phyloP scores from a whole-genome alignment of 2,888 invertebrate species.

The Isoperla grammatica region DNA sequence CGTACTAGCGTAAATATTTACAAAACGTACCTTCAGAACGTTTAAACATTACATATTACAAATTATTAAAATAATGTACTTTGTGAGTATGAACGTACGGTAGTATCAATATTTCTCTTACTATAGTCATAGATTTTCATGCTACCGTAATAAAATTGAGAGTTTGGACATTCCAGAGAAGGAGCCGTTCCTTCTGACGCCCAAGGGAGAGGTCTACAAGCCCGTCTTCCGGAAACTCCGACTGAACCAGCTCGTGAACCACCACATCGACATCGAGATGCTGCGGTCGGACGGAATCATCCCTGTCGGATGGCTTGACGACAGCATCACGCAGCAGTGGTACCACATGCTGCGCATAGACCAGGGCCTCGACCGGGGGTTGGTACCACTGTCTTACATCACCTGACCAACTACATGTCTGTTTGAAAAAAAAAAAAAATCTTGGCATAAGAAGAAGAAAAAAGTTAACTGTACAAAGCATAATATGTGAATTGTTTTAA shows the following conservation, averaged over 20 bases:
- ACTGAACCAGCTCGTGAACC: slow-evolving; percentile 62
- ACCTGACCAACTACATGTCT: no score
- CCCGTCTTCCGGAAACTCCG: slow-evolving; percentile 58
- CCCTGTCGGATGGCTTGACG: slow-evolving; percentile 61
- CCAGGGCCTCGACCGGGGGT: slow-evolving; percentile 65
- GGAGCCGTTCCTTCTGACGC: slow-evolving; percentile 53
- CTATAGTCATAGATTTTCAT: no score
- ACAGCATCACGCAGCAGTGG: slow-evolving; percentile 63
- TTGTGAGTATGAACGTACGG: no score
- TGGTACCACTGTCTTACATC: no score
- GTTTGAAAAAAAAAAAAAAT: no score
- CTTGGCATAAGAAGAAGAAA: not conserved
- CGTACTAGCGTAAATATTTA: no score
- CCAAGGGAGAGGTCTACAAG: slow-evolving; percentile 55
- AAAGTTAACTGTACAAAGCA: not conserved
- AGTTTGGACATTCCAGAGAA: slow-evolving; percentile 32
- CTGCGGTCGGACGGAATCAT: slow-evolving; percentile 62
- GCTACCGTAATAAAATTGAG: no score
- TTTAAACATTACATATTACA: no score
- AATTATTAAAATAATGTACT: no score
- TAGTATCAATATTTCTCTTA: no score
- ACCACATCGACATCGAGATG: slow-evolving; percentile 62
- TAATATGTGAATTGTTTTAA: not conserved
- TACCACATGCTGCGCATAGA: slow-evolving; percentile 61
- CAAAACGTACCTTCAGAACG: no score